phyloP scores from a whole-genome alignment of 2,888 invertebrate genomes.

The Oxyteleia sp. region DNA sequence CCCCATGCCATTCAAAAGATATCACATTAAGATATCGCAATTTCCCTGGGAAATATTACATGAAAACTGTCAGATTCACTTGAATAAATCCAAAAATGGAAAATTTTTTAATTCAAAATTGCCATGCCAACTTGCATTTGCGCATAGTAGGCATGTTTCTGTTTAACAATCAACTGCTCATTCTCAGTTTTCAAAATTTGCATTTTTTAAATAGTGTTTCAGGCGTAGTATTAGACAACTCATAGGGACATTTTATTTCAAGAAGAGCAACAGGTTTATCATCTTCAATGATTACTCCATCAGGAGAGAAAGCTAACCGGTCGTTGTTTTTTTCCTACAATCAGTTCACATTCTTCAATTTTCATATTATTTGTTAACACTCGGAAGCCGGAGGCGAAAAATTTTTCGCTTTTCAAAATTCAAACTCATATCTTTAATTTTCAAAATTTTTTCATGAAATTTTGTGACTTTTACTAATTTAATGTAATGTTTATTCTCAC shows the following conservation, averaged over 20 bases:
- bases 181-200: conserved; percentile 19
- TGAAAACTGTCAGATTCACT: conserved; percentile 6
- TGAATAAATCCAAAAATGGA: conserved; percentile 38
- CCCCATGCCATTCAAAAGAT: too few relatives aligned
- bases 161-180: neutral
- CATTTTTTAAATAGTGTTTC: neutral
- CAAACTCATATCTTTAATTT: too few relatives aligned
- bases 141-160: conserved; percentile 46
- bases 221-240: neutral
- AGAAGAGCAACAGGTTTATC: conserved; percentile 24
- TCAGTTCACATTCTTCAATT: conserved; percentile 13
- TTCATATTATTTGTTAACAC: too few relatives aligned
- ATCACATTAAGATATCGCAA: too few relatives aligned
- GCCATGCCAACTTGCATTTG: conserved; percentile 47
- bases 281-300: conserved; percentile 25
- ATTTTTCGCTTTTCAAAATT: too few relatives aligned
- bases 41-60: too few relatives aligned
- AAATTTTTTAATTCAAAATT: conserved; percentile 24
- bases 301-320: conserved; percentile 36
- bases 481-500: too few relatives aligned
- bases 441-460: too few relatives aligned
- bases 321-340: conserved; percentile 31
- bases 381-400: too few relatives aligned
- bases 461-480: too few relatives aligned
- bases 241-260: conserved; percentile 43